These are phyloP conservation scores for Tetramorium simillimum DNA, from an alignment of 1,140 invertebrate genomes.

Conservation along the genomic window DNA sequence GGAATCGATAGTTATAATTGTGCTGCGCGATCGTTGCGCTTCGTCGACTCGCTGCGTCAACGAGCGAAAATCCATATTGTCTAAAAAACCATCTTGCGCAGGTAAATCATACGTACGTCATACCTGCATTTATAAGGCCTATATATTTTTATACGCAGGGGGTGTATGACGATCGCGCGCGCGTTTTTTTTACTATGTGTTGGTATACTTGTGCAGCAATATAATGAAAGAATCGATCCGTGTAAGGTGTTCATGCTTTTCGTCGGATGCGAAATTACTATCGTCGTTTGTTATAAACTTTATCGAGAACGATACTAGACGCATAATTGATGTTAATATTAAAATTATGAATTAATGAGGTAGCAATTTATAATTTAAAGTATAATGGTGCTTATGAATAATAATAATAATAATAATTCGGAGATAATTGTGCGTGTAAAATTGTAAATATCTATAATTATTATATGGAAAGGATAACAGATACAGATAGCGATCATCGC, in stretches of 20 bases:
- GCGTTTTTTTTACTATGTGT: too few species aligned
- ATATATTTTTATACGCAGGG: conserved; percentile 25
- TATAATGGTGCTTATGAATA: not conserved
- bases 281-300: conserved; percentile 15
- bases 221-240: conserved; percentile 37
- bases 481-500: not conserved
- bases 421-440: conserved; percentile 20
- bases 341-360: conserved; percentile 45
- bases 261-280: not conserved
- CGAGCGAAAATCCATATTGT: conserved; percentile 42
- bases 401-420: conserved; percentile 20
- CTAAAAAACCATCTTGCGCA: conserved; percentile 50
- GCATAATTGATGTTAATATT: conserved; percentile 7
- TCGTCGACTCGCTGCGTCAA: conserved; percentile 43
- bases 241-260: not conserved
- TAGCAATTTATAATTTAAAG: not conserved
- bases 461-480: conserved; percentile 5
- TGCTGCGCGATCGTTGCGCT: conserved; percentile 50
- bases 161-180: not conserved
- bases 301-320: not conserved
- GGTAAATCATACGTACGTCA: conserved; percentile 35
- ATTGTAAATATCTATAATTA: conserved; percentile 24
- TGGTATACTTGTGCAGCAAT: not conserved
- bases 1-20: conserved; percentile 53
- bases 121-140: conserved; percentile 21